These are phyloP conservation scores for Meliscaeva auricollis DNA, from an alignment of 2,888 invertebrate genomes.

Conservation along the genomic window DNA sequence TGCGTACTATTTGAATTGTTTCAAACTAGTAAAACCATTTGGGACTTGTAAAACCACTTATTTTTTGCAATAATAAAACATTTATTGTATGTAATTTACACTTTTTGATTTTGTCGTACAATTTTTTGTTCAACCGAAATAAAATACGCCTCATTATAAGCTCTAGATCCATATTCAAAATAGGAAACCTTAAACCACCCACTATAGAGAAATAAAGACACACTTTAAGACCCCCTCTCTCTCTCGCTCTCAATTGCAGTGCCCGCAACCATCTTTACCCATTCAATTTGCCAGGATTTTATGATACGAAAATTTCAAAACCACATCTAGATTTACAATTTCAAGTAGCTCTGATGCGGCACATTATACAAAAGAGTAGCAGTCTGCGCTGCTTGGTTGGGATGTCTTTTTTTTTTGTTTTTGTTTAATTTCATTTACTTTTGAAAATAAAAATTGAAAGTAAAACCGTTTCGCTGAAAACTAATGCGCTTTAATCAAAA, in stretches of 20 bases:
- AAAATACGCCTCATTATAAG: slow-evolving; percentile 28
- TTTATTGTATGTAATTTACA: too few relatives aligned
- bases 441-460: slow-evolving; percentile 51
- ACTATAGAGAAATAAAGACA: slow-evolving; percentile 8
- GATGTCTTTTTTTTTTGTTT: background rate
- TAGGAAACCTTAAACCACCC: slow-evolving; percentile 15
- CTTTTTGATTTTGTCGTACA: too few relatives aligned
- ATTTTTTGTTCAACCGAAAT: too few relatives aligned
- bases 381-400: background rate
- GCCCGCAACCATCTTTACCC: slow-evolving; percentile 14
- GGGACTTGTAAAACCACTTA: too few relatives aligned
- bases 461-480: slow-evolving; percentile 56
- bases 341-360: slow-evolving; percentile 27
- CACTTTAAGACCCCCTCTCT: background rate
- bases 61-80: too few relatives aligned
- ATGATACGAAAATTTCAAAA: slow-evolving; percentile 63
- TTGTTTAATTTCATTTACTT: slow-evolving; percentile 15
- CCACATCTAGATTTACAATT: slow-evolving; percentile 54
- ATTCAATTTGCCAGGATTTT: slow-evolving; percentile 65
- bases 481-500: slow-evolving; percentile 67
- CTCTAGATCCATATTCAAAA: slow-evolving; percentile 31
- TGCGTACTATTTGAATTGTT: too few relatives aligned
- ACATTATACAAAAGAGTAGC: background rate
- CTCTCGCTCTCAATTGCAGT: background rate
- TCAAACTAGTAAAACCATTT: too few relatives aligned